These are phyloP conservation scores for Callosobruchus maculatus DNA, from an alignment of 2,888 invertebrate genomes.

Conservation along the genomic window DNA sequence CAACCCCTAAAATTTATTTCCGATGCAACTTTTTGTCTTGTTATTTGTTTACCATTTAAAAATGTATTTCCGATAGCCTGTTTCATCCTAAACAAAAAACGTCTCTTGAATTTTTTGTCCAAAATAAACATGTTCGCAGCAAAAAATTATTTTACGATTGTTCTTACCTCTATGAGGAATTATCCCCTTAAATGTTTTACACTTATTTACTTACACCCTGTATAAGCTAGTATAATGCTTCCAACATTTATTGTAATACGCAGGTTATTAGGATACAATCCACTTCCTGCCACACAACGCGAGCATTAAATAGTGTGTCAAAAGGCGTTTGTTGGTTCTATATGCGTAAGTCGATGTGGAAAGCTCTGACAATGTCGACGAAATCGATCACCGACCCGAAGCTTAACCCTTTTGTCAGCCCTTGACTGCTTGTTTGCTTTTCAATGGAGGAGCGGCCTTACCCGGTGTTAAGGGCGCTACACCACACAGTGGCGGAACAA, in stretches of 20 bases:
- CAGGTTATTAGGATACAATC: neutral
- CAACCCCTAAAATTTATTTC: too few relatives aligned
- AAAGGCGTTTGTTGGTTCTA: neutral
- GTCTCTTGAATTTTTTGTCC: too few relatives aligned
- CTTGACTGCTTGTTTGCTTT: neutral
- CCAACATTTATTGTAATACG: neutral
- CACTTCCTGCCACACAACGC: neutral
- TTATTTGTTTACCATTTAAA: too few relatives aligned
- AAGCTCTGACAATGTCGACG: conserved; percentile 15
- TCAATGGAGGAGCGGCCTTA: neutral
- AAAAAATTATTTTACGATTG: too few relatives aligned
- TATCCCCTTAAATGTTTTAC: too few relatives aligned
- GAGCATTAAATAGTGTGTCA: neutral
- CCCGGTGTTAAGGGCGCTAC: too few relatives aligned
- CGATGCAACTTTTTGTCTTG: too few relatives aligned
- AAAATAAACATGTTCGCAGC: too few relatives aligned
- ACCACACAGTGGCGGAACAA: too few relatives aligned
- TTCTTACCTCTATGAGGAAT: too few relatives aligned
- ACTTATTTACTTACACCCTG: neutral
- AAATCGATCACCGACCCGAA: conserved; percentile 17
- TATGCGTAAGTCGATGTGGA: neutral
- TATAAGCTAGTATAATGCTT: neutral
- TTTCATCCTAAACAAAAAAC: too few relatives aligned
- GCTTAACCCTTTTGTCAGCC: neutral
- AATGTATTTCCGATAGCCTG: too few relatives aligned